Percentiles rank a stretch among this genome's conserved stretches.
phyloP scores from a whole-genome alignment of 2,888 invertebrate species.

The Fissipunctia ypsillon region DNA sequence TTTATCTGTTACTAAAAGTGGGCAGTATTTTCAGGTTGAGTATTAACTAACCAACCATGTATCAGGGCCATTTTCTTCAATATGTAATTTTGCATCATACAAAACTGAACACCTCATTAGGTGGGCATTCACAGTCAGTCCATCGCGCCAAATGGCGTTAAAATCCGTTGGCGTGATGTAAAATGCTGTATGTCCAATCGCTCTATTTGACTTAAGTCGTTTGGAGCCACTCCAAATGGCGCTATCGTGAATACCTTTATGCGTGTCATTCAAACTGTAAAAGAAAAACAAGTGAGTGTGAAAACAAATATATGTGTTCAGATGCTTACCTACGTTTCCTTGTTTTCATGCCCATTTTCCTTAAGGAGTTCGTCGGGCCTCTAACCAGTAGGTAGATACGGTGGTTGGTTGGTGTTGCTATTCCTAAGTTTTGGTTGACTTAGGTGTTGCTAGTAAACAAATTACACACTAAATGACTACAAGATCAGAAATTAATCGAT shows the following conservation, averaged over 20 bases:
- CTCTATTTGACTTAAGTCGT: too few species aligned
- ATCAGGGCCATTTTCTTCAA: background rate
- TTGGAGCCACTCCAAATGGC: too few species aligned
- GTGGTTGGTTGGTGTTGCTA: too few species aligned
- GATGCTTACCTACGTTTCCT: conserved; percentile 41
- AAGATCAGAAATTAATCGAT: background rate
- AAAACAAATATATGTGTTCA: conserved; percentile 60
- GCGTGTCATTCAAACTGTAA: conserved; percentile 22
- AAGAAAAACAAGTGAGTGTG: conserved; percentile 56
- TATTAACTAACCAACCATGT: too few species aligned
- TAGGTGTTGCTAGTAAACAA: background rate
- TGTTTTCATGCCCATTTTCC: conserved; percentile 53
- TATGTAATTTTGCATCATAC: background rate
- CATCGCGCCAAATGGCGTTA: too few species aligned
- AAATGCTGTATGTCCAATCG: too few species aligned
- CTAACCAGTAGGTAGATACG: background rate
- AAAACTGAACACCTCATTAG: conserved; percentile 11
- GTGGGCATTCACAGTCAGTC: too few species aligned
- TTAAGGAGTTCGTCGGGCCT: conserved; percentile 23
- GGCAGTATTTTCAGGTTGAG: too few species aligned
- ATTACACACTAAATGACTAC: background rate
- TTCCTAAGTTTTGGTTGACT: conserved; percentile 8
- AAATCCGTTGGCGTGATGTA: too few species aligned
- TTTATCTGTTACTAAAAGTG: background rate
- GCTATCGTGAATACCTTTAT: too few species aligned